These are phyloP conservation scores for Catalaphyllia jardinei DNA, from an alignment of 64 coral and sea anemone genomes.

Conservation along the genomic window DNA sequence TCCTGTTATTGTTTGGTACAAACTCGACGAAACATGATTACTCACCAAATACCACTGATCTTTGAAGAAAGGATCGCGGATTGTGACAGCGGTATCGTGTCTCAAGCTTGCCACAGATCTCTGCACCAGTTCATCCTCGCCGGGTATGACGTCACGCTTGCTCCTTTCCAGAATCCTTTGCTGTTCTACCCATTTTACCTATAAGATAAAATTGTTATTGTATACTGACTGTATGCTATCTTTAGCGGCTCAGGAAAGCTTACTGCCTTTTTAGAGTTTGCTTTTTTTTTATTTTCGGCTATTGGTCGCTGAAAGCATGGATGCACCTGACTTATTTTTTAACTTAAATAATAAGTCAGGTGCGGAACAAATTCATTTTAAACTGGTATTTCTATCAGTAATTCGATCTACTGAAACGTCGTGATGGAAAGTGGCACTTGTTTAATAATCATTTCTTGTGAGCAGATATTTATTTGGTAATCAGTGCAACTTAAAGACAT, in stretches of 20 bases:
- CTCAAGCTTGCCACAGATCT: slow-evolving; percentile 24
- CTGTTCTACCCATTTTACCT: slow-evolving; percentile 95
- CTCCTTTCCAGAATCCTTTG: slow-evolving; percentile 88
- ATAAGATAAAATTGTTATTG: background rate
- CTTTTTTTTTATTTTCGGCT: too few relatives aligned
- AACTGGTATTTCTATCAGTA: too few relatives aligned
- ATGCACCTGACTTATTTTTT: too few relatives aligned
- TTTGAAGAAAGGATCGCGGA: slow-evolving; percentile 81
- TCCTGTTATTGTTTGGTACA: background rate
- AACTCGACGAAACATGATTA: background rate
- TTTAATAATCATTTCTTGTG: too few relatives aligned
- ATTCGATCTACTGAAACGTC: too few relatives aligned
- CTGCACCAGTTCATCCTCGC: slow-evolving; percentile 56
- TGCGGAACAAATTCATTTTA: too few relatives aligned
- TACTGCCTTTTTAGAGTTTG: too few relatives aligned
- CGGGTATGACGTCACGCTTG: slow-evolving; percentile 72
- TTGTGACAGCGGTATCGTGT: slow-evolving; percentile 63
- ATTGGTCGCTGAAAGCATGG: too few relatives aligned
- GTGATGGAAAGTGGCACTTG: too few relatives aligned
- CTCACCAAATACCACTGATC: slow-evolving; percentile 94
- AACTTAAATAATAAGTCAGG: too few relatives aligned
- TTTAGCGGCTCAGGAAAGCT: background rate
- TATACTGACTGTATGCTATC: background rate
- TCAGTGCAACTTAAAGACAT: too few relatives aligned
- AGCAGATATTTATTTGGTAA: too few relatives aligned